phyloP scores from a whole-genome alignment of 64 coral and sea anemone genomes.

The Dendrophyllia cribrosa region DNA sequence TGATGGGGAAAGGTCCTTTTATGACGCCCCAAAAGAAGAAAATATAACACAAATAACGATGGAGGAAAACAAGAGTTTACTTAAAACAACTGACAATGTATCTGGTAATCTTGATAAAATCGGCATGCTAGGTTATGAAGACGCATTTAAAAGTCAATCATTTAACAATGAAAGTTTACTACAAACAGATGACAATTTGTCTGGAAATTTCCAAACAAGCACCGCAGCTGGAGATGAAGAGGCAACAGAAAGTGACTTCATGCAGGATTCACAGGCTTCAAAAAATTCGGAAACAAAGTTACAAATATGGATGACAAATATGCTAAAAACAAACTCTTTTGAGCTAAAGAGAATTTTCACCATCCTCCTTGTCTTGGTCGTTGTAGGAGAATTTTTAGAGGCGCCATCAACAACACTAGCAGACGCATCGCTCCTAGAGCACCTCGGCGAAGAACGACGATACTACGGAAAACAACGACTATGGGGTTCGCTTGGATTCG shows the following conservation, averaged over 20 bases:
- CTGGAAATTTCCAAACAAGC: not conserved
- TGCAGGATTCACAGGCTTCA: not conserved
- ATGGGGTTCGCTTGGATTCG: slow-evolving; percentile 97
- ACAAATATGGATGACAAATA: slow-evolving; percentile 77
- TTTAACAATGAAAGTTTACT: not conserved
- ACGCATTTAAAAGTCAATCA: too few relatives aligned
- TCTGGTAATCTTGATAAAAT: not conserved
- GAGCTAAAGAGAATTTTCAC: slow-evolving; percentile 92
- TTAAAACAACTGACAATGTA: too few relatives aligned
- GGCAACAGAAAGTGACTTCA: not conserved
- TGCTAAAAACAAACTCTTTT: slow-evolving; percentile 87
- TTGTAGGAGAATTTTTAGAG: slow-evolving; percentile 98
- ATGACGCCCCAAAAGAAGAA: not conserved
- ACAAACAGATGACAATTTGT: not conserved
- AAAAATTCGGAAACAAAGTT: not conserved
- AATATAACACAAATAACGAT: not conserved
- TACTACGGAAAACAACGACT: slow-evolving; percentile 98
- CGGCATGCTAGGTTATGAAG: not conserved
- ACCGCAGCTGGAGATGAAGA: not conserved
- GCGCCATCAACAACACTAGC: slow-evolving; percentile 89
- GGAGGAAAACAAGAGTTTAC: too few relatives aligned
- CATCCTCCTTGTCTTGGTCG: slow-evolving; percentile 90
- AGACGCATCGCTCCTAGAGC: slow-evolving; percentile 93
- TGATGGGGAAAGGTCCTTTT: not conserved
- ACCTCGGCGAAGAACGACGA: slow-evolving; percentile 92